phyloP scores from a whole-genome alignment of 30 jellyfish, hydroid and myxozoan genomes.

The Pelagia noctiluca region DNA sequence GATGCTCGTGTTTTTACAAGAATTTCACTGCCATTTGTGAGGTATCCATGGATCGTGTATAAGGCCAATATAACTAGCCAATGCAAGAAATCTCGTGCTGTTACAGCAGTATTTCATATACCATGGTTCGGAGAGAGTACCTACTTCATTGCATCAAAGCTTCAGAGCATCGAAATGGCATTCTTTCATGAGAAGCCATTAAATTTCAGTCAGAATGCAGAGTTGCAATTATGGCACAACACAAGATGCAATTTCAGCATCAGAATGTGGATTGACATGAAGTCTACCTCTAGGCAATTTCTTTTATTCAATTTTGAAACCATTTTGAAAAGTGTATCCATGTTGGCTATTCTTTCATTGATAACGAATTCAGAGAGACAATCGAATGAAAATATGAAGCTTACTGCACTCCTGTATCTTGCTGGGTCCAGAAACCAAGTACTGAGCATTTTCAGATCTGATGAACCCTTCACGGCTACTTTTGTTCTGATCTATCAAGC shows the following conservation, averaged over 20 bases:
- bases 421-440: too few species aligned
- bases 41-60: conserved; percentile 65
- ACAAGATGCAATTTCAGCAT: conserved; percentile 36
- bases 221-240: conserved; percentile 34
- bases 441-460: too few species aligned
- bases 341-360: not conserved
- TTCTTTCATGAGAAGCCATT: not conserved
- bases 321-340: conserved; percentile 8
- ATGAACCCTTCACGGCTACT: too few species aligned
- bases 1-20: conserved; percentile 10
- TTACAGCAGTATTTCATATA: conserved; percentile 28
- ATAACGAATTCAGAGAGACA: too few species aligned
- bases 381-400: too few species aligned
- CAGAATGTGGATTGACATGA: conserved; percentile 9
- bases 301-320: conserved; percentile 15
- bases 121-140: conserved; percentile 72
- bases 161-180: not conserved
- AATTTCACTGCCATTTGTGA: conserved; percentile 48
- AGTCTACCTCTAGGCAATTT: conserved; percentile 33
- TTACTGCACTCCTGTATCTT: too few species aligned
- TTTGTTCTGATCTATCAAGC: not conserved
- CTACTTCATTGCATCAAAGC: not conserved
- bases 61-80: conserved; percentile 3
- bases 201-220: conserved; percentile 5
- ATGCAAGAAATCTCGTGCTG: conserved; percentile 4